These are phyloP conservation scores for Herpetotheres cachinnans DNA, from an alignment of 2,113 vertebrate species.

Conservation along the genomic window DNA sequence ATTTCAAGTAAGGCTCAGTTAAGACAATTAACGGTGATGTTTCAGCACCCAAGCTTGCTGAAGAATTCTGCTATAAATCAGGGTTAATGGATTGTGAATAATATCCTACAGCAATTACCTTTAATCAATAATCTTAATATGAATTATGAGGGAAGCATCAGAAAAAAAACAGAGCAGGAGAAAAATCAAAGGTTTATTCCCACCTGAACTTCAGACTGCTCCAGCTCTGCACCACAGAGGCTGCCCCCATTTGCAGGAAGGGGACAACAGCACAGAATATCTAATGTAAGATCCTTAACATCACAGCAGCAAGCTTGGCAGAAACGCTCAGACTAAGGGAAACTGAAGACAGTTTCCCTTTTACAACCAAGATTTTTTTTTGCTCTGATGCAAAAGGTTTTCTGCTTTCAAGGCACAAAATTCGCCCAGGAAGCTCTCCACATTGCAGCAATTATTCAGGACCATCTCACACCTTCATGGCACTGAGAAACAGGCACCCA, in stretches of 20 bases:
- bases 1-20: neutral
- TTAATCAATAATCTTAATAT: neutral
- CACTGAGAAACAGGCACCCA: neutral
- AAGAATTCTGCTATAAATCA: neutral
- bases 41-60: neutral
- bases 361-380: neutral
- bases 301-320: neutral
- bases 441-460: neutral
- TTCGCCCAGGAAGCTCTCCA: neutral
- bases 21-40: neutral
- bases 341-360: neutral
- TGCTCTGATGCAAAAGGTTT: neutral
- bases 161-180: neutral
- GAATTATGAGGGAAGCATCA: neutral
- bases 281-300: neutral
- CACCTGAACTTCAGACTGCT: neutral
- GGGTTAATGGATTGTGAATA: neutral
- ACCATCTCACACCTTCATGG: accelerated
- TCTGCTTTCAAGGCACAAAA: neutral
- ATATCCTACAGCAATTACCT: neutral
- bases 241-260: neutral
- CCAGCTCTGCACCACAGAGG: neutral
- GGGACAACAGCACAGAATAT: neutral
- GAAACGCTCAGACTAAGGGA: neutral
- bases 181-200: neutral